Evolutionary conservation across 2,113 vertebrate species (phyloP), one percentile per base, ranked within the genome.

Genomic region (Onychostruthus taczanowskii): DNA sequence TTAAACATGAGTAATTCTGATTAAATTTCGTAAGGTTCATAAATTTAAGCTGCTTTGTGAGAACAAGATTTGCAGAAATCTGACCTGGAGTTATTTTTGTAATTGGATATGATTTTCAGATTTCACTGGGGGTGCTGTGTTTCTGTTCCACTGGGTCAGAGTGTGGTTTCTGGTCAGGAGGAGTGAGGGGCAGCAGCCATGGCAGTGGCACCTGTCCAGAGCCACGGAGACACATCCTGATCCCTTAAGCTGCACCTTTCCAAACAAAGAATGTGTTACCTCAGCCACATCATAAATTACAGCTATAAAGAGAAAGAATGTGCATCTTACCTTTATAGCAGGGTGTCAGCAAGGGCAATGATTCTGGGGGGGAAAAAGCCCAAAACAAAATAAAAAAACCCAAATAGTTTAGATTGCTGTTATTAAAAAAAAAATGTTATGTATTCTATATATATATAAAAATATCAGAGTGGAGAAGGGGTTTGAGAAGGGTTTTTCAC

Each of bases 31-130:
- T 63, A 68, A 77, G 80, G 77, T 53, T 49, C 55, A 30, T 77
- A 66, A 84, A 92, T 92, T 61, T 52, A 89, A 72, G 63, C 41
- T 81, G 37, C 53, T 92, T 90, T 68, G 41, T 62, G 58, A 63
- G 72, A 83, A 59, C 26, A 69, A 58, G 53, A 41, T 73, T 62
- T 86, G 68, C 58, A 77, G 63, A 41, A 94, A 62, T 49, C 46
- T 73, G 89, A 69, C 59, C 63, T 62, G 63, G 59, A 37, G 74
- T 90, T 68, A 44, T 93, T 95, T 90, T 87, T 77, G 41, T 62
- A 67, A 78, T 46, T 66, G 43, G 58, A 23, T 49, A 15, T 21
- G 20, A 39, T 89, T 73, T 89, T 84, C 64, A 81, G 28, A 18
- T 91, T 73, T 78, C 41, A 11, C 15, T 62, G 37, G n/a, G 46